Conservation (phyloP, 1,140 invertebrate species). For the Microplitis mediator region DNA sequence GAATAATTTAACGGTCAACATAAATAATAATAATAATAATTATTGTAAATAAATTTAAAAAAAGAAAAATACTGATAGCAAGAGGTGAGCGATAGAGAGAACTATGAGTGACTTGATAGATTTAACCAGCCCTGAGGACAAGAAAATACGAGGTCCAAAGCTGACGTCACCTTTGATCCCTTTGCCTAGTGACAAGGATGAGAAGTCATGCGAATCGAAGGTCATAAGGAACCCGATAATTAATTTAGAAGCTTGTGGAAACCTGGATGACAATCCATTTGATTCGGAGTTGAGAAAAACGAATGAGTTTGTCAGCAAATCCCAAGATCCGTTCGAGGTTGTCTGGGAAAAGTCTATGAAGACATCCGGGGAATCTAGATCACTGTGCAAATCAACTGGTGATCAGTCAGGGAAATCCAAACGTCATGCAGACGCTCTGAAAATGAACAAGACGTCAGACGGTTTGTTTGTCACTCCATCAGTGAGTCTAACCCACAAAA, state of each 20-base stretch:
- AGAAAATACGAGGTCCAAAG: not conserved
- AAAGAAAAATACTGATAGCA: not conserved
- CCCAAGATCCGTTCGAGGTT: constrained; percentile 52
- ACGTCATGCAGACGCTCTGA: constrained; percentile 32
- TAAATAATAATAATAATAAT: too few relatives aligned
- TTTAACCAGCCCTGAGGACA: not conserved
- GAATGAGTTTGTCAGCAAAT: constrained; percentile 45
- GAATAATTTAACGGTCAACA: too few relatives aligned
- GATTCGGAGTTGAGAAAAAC: constrained; percentile 45
- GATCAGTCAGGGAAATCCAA: constrained; percentile 26
- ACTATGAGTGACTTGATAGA: constrained; percentile 4
- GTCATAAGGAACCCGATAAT: not conserved
- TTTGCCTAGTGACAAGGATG: not conserved
- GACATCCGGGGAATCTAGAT: not conserved
- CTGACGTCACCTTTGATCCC: constrained; percentile 10
- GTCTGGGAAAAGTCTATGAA: constrained; percentile 42
- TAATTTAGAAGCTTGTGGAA: constrained; percentile 29
- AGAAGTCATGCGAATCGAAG: not conserved
- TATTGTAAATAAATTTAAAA: not conserved
- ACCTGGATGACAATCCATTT: constrained; percentile 52
- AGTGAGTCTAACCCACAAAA: not conserved
- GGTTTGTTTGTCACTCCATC: constrained; percentile 25
- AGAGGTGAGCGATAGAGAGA: not conserved
- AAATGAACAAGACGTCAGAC: constrained; percentile 44
- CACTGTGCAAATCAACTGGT: constrained; percentile 27